Evolutionary conservation across 1,140 invertebrate genomes (phyloP).

Genomic region (Drosophila busckii): DNA sequence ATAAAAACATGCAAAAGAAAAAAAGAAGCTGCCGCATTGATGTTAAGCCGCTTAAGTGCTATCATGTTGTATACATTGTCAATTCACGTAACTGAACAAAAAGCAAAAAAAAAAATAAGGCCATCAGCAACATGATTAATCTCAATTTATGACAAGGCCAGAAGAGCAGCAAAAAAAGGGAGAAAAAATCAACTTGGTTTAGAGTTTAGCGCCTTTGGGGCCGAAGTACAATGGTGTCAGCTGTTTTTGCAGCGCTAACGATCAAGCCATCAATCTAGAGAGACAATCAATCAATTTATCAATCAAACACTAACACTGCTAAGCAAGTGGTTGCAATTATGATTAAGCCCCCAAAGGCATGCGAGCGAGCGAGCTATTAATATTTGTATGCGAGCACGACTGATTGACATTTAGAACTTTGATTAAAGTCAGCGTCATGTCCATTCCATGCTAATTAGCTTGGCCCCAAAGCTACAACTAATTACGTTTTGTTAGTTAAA

Average conservation of each 20-base stretch:
- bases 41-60: constrained; percentile 52
- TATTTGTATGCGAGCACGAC: too few species aligned
- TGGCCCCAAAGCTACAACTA: too few species aligned
- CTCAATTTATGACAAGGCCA: constrained; percentile 69
- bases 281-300: constrained; percentile 56
- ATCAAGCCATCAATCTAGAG: constrained; percentile 30
- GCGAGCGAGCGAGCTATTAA: too few species aligned
- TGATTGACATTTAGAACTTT: too few species aligned
- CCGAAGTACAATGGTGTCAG: constrained; percentile 2
- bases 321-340: constrained; percentile 28
- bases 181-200: constrained; percentile 16
- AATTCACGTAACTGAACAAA: constrained; percentile 14
- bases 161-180: constrained; percentile 1
- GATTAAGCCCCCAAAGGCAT: background rate
- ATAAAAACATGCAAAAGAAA: constrained; percentile 14
- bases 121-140: constrained; percentile 70
- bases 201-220: background rate
- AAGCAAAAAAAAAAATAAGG: constrained; percentile 10
- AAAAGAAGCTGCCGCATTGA: constrained; percentile 11
- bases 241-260: constrained; percentile 45
- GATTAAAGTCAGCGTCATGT: too few species aligned
- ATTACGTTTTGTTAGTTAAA: too few species aligned
- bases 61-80: constrained; percentile 46
- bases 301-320: constrained; percentile 27
- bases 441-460: too few species aligned